These are phyloP conservation scores for Coelopa frigida DNA, from an alignment of 1,140 invertebrate genomes.

Conservation along the genomic window DNA sequence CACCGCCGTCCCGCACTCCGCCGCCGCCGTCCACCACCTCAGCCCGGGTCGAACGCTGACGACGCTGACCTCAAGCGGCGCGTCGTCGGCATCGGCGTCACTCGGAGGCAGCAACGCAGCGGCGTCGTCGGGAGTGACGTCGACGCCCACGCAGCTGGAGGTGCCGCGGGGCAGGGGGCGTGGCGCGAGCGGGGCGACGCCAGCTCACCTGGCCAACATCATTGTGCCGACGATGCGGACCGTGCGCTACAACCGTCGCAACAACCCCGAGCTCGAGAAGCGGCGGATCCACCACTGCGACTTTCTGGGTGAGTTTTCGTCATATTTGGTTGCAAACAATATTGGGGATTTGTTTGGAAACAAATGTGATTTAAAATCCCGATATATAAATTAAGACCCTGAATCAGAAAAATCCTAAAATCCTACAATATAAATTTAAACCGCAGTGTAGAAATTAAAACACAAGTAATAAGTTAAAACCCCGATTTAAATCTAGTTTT, in stretches of 20 bases:
- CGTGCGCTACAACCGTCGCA: constrained; percentile 75
- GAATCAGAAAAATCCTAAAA: too few relatives aligned
- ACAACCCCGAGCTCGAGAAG: constrained; percentile 94
- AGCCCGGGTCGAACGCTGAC: constrained; percentile 29
- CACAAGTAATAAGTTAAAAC: too few relatives aligned
- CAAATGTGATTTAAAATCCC: too few relatives aligned
- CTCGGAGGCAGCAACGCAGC: constrained; percentile 11
- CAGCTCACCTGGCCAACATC: constrained; percentile 36
- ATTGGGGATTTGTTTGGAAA: too few relatives aligned
- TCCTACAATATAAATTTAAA: too few relatives aligned
- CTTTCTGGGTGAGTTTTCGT: constrained; percentile 81
- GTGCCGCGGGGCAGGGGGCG: constrained; percentile 22
- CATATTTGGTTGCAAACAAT: too few relatives aligned
- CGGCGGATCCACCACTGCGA: constrained; percentile 90
- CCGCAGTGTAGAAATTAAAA: too few relatives aligned
- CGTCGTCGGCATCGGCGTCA: constrained; percentile 13
- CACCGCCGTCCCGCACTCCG: constrained; percentile 15
- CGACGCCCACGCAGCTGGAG: constrained; percentile 6
- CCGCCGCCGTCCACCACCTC: constrained; percentile 21
- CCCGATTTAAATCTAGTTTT: too few relatives aligned
- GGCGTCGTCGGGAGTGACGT: constrained; percentile 34
- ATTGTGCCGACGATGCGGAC: constrained; percentile 42
- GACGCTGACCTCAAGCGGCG: constrained; percentile 23
- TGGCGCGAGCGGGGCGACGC: constrained; percentile 16
- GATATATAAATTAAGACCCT: too few relatives aligned